phyloP scores from a whole-genome alignment of 2,797 vertebrate species.

The Labeo calbasu region DNA sequence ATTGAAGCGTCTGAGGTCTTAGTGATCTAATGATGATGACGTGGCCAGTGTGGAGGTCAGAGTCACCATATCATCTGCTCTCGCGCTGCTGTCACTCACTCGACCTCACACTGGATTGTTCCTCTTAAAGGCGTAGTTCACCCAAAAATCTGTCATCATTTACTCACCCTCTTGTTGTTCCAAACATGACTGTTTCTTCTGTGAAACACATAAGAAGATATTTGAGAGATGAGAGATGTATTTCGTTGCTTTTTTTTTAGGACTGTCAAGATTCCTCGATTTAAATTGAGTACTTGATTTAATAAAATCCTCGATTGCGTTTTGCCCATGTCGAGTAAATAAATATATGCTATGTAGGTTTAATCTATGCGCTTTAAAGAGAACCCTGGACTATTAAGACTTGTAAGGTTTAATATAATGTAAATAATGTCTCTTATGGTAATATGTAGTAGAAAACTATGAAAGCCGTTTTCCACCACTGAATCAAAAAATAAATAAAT shows the following conservation, averaged over 20 bases:
- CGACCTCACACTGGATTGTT: background rate
- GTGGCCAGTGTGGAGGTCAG: background rate
- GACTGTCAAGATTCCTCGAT: too few relatives aligned
- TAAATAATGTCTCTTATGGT: too few relatives aligned
- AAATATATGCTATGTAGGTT: too few relatives aligned
- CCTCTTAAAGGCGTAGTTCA: background rate
- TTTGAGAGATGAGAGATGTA: background rate
- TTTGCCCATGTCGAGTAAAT: too few relatives aligned
- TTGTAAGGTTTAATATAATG: too few relatives aligned
- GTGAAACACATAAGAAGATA: background rate
- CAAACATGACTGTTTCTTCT: background rate
- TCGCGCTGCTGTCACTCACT: background rate
- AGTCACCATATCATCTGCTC: background rate
- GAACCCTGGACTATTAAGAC: too few relatives aligned
- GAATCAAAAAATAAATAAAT: too few relatives aligned
- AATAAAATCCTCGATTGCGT: too few relatives aligned
- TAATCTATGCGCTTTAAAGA: too few relatives aligned
- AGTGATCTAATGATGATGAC: slow-evolving; percentile 11
- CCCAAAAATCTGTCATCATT: background rate
- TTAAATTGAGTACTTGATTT: too few relatives aligned
- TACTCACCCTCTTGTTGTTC: background rate
- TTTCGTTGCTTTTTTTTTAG: background rate
- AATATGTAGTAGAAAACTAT: too few relatives aligned
- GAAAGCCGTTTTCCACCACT: too few relatives aligned
- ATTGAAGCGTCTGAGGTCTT: background rate